phyloP scores from a whole-genome alignment of 2,113 vertebrate genomes.

The Tonatia bakeri region DNA sequence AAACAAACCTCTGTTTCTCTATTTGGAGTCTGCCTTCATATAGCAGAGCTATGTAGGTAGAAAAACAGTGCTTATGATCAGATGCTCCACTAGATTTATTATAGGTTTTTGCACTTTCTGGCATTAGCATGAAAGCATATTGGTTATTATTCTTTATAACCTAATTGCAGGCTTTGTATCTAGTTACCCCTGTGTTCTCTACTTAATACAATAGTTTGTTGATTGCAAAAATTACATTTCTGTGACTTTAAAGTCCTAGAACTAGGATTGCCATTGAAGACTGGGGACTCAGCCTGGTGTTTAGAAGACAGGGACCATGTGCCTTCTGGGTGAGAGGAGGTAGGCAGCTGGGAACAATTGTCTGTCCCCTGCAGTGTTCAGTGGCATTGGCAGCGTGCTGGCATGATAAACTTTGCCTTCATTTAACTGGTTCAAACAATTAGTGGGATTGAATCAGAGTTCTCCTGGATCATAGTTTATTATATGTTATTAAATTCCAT shows the following conservation, averaged over 20 bases:
- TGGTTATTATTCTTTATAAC: conserved; percentile 70
- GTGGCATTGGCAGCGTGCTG: conserved; percentile 13
- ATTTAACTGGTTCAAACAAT: conserved; percentile 56
- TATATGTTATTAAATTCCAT: conserved; percentile 66
- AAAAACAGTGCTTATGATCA: conserved; percentile 71
- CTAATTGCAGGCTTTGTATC: conserved; percentile 72
- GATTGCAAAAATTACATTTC: conserved; percentile 71
- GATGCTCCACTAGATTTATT: conserved; percentile 75
- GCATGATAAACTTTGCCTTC: conserved; percentile 57
- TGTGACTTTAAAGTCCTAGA: conserved; percentile 75
- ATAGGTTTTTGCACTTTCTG: conserved; percentile 78
- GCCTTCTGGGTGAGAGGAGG: conserved; percentile 31
- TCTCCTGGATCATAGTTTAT: conserved; percentile 64
- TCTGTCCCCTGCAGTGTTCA: neutral
- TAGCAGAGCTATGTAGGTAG: conserved; percentile 74
- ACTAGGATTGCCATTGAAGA: conserved; percentile 58
- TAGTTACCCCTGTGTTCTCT: conserved; percentile 32
- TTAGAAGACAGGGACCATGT: conserved; percentile 57
- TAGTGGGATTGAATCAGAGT: conserved; percentile 54
- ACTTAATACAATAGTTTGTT: conserved; percentile 66
- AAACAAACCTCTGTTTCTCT: conserved; percentile 70
- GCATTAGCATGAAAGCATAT: conserved; percentile 70
- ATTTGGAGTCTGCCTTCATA: conserved; percentile 79
- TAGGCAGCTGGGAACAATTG: conserved; percentile 53
- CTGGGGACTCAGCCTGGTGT: neutral